These are phyloP conservation scores for Halcyon leucocephala DNA, from an alignment of 2,797 vertebrate genomes.

Conservation along the genomic window DNA sequence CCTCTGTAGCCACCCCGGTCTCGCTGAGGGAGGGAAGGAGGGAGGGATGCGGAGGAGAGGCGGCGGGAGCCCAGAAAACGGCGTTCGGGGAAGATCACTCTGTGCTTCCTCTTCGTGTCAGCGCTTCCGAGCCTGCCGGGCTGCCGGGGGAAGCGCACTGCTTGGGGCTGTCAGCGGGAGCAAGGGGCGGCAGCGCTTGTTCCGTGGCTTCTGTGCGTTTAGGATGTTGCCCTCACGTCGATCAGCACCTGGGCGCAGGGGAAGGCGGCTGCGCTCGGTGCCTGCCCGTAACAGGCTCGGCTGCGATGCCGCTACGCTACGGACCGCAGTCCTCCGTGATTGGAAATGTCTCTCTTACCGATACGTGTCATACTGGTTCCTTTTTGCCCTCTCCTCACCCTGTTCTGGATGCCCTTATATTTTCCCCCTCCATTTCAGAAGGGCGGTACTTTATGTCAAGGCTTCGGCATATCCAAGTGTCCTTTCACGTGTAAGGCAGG, in stretches of 20 bases:
- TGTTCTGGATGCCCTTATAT: background rate
- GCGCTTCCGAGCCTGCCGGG: background rate
- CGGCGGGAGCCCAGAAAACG: background rate
- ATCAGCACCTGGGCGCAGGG: rapidly evolving
- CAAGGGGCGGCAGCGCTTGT: background rate
- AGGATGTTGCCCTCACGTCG: background rate
- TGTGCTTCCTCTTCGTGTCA: background rate
- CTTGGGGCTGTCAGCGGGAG: background rate
- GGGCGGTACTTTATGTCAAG: background rate
- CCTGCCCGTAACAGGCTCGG: background rate
- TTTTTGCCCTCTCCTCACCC: background rate
- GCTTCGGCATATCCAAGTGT: background rate
- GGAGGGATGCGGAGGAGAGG: background rate
- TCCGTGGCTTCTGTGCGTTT: background rate
- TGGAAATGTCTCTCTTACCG: rapidly evolving
- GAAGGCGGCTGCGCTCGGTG: background rate
- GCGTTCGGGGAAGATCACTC: background rate
- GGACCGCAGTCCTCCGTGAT: rapidly evolving
- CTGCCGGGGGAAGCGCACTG: background rate
- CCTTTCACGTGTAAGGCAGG: background rate
- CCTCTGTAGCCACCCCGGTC: background rate
- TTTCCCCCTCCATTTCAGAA: rapidly evolving
- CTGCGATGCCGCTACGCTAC: background rate
- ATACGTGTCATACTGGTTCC: rapidly evolving
- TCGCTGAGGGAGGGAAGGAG: too few species aligned